Evolutionary conservation across 2,888 invertebrate genomes (phyloP), one percentile per base, ranked within the genome.

Genomic region (Ctena decussata): DNA sequence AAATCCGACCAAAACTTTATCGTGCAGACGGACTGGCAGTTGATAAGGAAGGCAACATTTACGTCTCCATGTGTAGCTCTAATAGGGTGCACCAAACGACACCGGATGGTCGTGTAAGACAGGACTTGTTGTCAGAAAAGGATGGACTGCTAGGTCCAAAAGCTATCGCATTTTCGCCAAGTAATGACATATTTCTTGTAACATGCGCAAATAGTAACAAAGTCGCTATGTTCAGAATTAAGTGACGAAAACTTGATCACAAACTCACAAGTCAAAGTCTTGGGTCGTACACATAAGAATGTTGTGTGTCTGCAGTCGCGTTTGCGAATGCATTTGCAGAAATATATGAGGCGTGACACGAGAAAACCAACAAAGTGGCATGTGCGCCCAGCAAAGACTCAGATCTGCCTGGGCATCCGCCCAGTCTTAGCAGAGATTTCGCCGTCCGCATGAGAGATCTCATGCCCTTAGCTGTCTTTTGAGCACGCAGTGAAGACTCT

Each of bases 11-110:
- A 12, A 65, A 85, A 24, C 69, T 85, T 15, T 83, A 83, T 41
- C 70, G 83, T 18, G 85, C 88, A 0, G 88, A 88, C 46, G 83
- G 85, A 39, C 60, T 88, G 21, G 77, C 83, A 3, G 82, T 86
- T 5, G 88, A 88, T 49, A 82, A 82, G n/a, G 65, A 32, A 21
- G 88, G 88, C 1, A 86, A 86, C 32, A 77, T 88, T 12, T 88
- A 88, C 60, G 77, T 86, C 21, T 86, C 85, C 57, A 84, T 88
- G 75, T 84, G 83, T 18, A 84, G 82, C 49, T 73, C 53, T 53
- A 88, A 88, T 73, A 84, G 70, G 41, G 75, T 88, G 35, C 80
- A 84, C 65, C 88, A 88, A 69, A 86, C 85, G 85, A 83, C 85
- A 65, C 69, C 84, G 6, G 88, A 88, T 24, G 88, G 88, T 0